phyloP scores from a whole-genome alignment of 2,888 invertebrate species.

The Nomada fucata region DNA sequence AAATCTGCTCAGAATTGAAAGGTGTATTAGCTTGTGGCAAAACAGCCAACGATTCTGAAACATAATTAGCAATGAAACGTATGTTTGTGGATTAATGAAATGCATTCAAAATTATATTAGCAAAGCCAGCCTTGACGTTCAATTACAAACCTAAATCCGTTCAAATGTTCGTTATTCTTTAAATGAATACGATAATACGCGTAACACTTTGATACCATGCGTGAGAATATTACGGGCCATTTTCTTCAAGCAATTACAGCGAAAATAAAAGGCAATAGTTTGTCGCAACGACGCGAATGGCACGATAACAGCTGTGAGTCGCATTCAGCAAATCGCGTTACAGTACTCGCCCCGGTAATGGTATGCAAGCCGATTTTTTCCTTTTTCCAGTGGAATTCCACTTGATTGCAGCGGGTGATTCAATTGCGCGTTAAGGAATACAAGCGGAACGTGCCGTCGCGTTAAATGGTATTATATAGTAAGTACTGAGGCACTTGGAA shows the following conservation, averaged over 20 bases:
- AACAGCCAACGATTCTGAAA: too few species aligned
- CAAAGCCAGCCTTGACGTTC: too few species aligned
- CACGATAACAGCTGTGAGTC: conserved; percentile 54
- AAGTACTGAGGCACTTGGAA: neutral
- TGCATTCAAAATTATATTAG: too few species aligned
- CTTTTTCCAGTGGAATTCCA: conserved; percentile 50
- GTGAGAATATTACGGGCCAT: neutral
- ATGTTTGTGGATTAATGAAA: too few species aligned
- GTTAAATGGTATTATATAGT: conserved; percentile 18
- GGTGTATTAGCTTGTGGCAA: too few species aligned
- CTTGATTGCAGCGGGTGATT: conserved; percentile 63
- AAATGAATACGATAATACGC: too few species aligned
- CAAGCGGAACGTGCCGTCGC: conserved; percentile 48
- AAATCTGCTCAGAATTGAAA: too few species aligned
- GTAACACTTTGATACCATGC: neutral
- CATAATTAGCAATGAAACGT: too few species aligned
- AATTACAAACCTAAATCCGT: too few species aligned
- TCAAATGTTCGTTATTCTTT: too few species aligned
- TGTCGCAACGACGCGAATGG: neutral
- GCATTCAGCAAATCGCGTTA: conserved; percentile 53
- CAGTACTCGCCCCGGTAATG: conserved; percentile 36
- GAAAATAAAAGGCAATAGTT: neutral
- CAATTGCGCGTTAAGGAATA: conserved; percentile 57
- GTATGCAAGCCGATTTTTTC: conserved; percentile 38
- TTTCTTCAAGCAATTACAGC: neutral